These are phyloP conservation scores for Drosophila pullipes DNA, from an alignment of 2,888 invertebrate genomes.

Conservation along the genomic window DNA sequence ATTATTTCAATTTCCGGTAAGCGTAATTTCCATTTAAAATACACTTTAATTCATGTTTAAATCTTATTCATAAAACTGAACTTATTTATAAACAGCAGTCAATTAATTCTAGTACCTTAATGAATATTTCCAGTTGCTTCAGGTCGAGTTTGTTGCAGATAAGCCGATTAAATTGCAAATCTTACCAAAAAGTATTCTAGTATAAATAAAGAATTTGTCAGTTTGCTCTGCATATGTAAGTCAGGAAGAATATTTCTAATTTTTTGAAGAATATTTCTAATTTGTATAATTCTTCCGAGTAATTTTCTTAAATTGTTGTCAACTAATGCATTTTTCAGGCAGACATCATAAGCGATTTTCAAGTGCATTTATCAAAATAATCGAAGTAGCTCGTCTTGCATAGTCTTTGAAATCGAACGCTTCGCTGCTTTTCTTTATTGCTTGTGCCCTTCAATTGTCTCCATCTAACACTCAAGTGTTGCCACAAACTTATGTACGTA, in stretches of 20 bases:
- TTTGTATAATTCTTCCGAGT: background rate
- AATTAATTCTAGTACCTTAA: background rate
- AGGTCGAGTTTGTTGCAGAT: background rate
- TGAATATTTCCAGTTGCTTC: background rate
- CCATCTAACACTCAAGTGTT: constrained; percentile 40
- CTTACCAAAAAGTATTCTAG: background rate
- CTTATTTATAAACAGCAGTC: background rate
- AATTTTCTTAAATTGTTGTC: background rate
- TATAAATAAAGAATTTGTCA: background rate
- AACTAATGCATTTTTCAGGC: background rate
- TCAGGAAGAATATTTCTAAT: background rate
- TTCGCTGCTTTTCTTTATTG: constrained; percentile 44
- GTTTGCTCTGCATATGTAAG: background rate
- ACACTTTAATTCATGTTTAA: background rate
- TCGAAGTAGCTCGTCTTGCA: constrained; percentile 44
- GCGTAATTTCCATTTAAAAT: background rate
- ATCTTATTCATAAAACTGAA: background rate
- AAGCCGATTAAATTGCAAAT: background rate
- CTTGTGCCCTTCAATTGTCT: constrained; percentile 63
- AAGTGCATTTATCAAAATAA: constrained; percentile 23
- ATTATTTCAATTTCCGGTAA: background rate
- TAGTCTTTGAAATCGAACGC: constrained; percentile 50
- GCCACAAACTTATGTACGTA: constrained; percentile 7
- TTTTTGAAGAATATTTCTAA: background rate
- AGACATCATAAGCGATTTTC: constrained; percentile 5